Evolutionary conservation across 2,888 invertebrate genomes (phyloP).

Genomic region (Orthonevra nobilis): DNA sequence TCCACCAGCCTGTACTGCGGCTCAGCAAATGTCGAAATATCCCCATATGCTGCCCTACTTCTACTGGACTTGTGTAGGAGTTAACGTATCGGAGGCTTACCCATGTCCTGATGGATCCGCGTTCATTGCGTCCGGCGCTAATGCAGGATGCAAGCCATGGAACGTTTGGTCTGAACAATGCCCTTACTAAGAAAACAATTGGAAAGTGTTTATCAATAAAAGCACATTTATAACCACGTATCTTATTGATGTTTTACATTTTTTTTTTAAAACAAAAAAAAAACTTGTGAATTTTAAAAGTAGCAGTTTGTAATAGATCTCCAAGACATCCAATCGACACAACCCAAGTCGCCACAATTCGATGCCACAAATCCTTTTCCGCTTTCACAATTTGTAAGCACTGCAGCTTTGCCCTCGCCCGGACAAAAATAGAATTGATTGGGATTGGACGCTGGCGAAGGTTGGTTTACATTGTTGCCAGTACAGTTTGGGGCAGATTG

Average conservation of each 20-base stretch:
- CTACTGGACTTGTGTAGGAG: slow-evolving; percentile 9
- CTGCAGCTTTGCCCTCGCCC: slow-evolving; percentile 24
- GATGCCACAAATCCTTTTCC: slow-evolving; percentile 68
- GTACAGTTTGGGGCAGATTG: slow-evolving; percentile 40
- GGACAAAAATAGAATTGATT: slow-evolving; percentile 71
- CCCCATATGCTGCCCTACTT: background rate
- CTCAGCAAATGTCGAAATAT: background rate
- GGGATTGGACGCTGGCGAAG: slow-evolving; percentile 63
- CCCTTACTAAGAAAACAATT: slow-evolving; percentile 9
- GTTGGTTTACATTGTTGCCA: slow-evolving; percentile 63
- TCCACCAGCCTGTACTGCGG: background rate
- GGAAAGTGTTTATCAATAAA: background rate
- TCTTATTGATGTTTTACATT: no score
- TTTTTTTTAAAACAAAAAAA: background rate
- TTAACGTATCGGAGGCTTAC: background rate
- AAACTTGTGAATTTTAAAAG: slow-evolving; percentile 5
- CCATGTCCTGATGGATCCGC: slow-evolving; percentile 16
- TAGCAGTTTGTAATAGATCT: slow-evolving; percentile 18
- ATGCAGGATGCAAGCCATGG: slow-evolving; percentile 11
- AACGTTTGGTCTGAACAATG: slow-evolving; percentile 9
- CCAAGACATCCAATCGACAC: slow-evolving; percentile 71
- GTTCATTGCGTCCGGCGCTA: background rate
- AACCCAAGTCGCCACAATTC: slow-evolving; percentile 69
- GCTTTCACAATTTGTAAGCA: slow-evolving; percentile 51
- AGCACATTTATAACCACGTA: background rate